A percentile compares a stretch with the other conserved stretches of the same genome.
Evolutionary conservation across 2,113 vertebrate species (phyloP).

Genomic region (Labeo rohita): DNA sequence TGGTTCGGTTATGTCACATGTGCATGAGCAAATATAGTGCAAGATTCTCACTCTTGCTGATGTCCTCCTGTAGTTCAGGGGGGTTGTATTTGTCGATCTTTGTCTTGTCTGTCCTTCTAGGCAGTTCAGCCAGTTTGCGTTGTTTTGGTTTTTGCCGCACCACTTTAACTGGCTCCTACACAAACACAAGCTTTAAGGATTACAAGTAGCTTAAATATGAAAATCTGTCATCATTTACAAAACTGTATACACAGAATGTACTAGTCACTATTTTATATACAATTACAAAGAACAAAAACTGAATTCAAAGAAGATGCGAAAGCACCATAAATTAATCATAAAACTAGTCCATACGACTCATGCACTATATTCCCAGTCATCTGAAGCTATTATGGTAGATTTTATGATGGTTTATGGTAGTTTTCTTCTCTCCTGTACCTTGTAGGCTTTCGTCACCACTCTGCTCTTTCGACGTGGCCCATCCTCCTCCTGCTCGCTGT

Average conservation of each 20-base stretch:
- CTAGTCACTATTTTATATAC: not conserved
- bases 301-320: not conserved
- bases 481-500: slow-evolving; percentile 90
- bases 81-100: slow-evolving; percentile 81
- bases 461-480: slow-evolving; percentile 87
- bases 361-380: not conserved
- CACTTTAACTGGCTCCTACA: slow-evolving; percentile 89
- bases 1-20: too few relatives aligned
- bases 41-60: slow-evolving; percentile 80
- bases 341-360: not conserved
- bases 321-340: not conserved
- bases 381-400: not conserved
- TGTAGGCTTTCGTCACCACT: slow-evolving; percentile 91
- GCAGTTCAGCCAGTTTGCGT: slow-evolving; percentile 76
- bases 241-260: not conserved
- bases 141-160: slow-evolving; percentile 77
- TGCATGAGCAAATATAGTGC: not conserved
- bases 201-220: not conserved
- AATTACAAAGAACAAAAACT: not conserved
- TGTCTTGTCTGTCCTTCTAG: slow-evolving; percentile 77
- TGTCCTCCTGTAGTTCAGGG: slow-evolving; percentile 81
- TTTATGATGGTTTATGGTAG: not conserved
- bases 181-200: slow-evolving; percentile 7
- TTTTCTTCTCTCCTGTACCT: slow-evolving; percentile 72
- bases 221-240: not conserved